Base-by-base conservation (phyloP, 2,888 invertebrate species). In the Polydesmus complanatus region DNA sequence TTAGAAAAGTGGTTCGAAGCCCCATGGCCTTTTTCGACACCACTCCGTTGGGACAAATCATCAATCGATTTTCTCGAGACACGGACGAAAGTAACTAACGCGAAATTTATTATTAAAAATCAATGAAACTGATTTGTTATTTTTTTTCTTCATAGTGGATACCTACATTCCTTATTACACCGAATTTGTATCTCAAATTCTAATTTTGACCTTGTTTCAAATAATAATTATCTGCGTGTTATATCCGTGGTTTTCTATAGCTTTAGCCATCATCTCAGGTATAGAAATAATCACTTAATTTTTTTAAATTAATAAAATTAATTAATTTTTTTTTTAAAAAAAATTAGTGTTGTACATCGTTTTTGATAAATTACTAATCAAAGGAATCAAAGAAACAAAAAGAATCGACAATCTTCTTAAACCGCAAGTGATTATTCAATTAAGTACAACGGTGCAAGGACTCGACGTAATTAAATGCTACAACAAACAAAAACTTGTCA, bases 211-310 rank as follows among this genome's bases (percentile, higher is more conserved):
- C 51, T 73, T 90, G 69, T 89, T 89, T 59, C 92, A 89, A 25
- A 74, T 92, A 67, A 82, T 86, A 73, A 88, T 93, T 65, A 91
- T 94, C 75, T 86, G 87, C 88, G 26, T n/a, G 47, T 57, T 48
- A 18, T n/a, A 48, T 49, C 14, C 89, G 2, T 52, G 53, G 53
- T 57, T 48, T 23, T 48, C 37, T n/a, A 51, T 61, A 37, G 48
- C 53, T 19, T 25, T 61, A n/a, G 27, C 53, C 18, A 27, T 61
- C 19, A 57, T 57, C 18, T n/a, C 52, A 22, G 52, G 61, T 61
- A 57, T 51, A 22, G 2, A 55, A 2, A n/a, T 2, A n/a, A 23
- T 26, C 5, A 18, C 2, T 19, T 2, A 27, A 22, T 23, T 19
- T 55, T 26, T 19, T 27, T 22, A n/a, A 26, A 26, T 25, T 55